Evolutionary conservation across 2,797 vertebrate genomes (phyloP), one percentile per base, ranked within the genome.

Genomic region (Gymnodraco acuticeps): DNA sequence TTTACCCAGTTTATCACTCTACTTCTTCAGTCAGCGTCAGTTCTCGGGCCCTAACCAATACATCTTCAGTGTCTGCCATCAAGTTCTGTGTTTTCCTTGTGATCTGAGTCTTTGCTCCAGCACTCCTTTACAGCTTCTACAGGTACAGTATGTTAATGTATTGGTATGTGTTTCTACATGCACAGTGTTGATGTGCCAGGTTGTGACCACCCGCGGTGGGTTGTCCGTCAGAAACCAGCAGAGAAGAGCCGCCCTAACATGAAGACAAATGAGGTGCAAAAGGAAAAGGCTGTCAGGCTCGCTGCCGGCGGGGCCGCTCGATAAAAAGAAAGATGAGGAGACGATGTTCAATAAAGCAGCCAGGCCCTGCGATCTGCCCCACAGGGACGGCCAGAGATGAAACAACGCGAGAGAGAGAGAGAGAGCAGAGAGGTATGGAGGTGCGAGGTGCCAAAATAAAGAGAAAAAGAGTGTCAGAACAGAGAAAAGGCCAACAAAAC

Each of bases 281-380:
- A 92, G 81, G 82, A 82, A 71, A 77, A 82, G 89, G 85, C 91
- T 81, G 79, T 84, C 80, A 81, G 86, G 85, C 77, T 80, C 53
- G 87, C 77, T n/a, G 61, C 82, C 16, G 65, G 31, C 81, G 31
- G 65, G 66, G 71, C 61, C 75, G 83, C 65, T 93, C 87, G 84
- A 80, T 73, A 87, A 85, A 76, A 84, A 93, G 88, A 89, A 72
- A 89, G 88, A 94, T 91, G 89, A 94, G 92, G 81, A 91, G 82
- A 86, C 3, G 58, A 46, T 52, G 87, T 85, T 89, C 85, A 88
- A 83, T 78, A 92, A 87, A 86, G 77, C 69, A 81, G 73, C 56
- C 23, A 27, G 23, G 75, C 88, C 73, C 64, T 58, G 15, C 75
- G 38, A 79, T 82, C 74, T 72, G 78, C 73, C 72, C 81, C 67